Evolutionary conservation across 2,113 vertebrate species (phyloP), one percentile per base, ranked within the genome.

Genomic region (human): DNA sequence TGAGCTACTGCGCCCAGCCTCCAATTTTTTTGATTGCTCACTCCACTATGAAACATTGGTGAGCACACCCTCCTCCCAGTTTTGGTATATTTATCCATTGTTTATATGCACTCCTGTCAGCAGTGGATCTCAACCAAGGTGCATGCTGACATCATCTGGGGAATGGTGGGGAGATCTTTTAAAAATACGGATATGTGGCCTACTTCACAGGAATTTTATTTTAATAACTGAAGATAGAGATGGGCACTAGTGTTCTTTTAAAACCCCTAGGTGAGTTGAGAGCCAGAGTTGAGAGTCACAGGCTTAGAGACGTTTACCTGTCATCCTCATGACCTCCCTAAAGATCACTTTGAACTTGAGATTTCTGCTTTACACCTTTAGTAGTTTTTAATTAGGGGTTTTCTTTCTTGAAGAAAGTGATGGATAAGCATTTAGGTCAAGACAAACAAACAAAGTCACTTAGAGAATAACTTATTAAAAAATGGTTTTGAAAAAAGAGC

Each of bases 361-460:
- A 73, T 23, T 89, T 27, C 50, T 78, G 30, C 22, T 83, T 88
- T 72, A 45, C 1, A 48, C 55, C 96, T 85, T 43, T 16, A 57
- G 22, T 72, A 30, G 22, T 45, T 95, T 80, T 32, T 96, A 84
- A 32, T 25, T 48, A 80, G 76, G 35, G 32, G 6, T 59, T 80
- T 89, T 55, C n/a, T 38, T 93, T 83, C 85, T 78, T 86, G 45
- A 35, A 89, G 52, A 94, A 96, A 50, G 76, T 22, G 83, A 38
- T 76, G 27, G 83, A 16, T 92, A 87, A 45, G 6, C 86, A 10
- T 68, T 18, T 52, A 40, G 12, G 30, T 55, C 82, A 92, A 87
- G 52, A 57, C 38, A 73, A 94, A 87, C 27, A 25, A 17, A 86
- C 5, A 25, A 92, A 79, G 57, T 66, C 25, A 66, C 45, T 66